Evolutionary conservation across 2,888 invertebrate species (phyloP).

Genomic region (Limnephilus lunatus): DNA sequence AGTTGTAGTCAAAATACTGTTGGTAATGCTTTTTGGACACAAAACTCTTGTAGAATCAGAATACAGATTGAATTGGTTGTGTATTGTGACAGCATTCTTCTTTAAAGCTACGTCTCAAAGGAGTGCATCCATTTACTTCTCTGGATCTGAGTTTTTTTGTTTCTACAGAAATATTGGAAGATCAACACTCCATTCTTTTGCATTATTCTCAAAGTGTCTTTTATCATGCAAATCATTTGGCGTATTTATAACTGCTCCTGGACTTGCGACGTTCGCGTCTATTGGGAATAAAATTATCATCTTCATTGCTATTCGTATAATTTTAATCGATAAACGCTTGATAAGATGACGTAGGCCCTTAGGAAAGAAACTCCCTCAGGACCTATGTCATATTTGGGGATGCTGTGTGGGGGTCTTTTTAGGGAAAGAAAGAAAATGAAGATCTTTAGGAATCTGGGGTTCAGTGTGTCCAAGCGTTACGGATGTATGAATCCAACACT

Average conservation of each 20-base stretch:
- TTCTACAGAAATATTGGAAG: neutral
- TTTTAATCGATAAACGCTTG: neutral
- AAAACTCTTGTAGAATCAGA: neutral
- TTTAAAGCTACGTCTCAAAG: neutral
- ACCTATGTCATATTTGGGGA: no score
- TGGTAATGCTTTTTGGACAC: no score
- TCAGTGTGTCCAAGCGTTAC: no score
- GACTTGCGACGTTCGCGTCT: neutral
- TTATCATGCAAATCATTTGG: neutral
- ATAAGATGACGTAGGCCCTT: no score
- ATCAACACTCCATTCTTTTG: neutral
- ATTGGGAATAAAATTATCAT: neutral
- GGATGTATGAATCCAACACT: no score
- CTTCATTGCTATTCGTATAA: neutral
- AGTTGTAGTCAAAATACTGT: no score
- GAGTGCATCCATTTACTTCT: neutral
- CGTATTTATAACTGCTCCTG: neutral
- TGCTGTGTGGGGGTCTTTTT: no score
- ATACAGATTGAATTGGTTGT: neutral
- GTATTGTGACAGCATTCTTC: neutral
- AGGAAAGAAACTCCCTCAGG: no score
- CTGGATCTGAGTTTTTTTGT: neutral
- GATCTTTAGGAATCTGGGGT: no score
- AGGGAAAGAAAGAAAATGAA: no score
- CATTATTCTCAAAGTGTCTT: neutral